Conservation (phyloP, 2,888 invertebrate genomes). For the Sepiola atlantica region DNA sequence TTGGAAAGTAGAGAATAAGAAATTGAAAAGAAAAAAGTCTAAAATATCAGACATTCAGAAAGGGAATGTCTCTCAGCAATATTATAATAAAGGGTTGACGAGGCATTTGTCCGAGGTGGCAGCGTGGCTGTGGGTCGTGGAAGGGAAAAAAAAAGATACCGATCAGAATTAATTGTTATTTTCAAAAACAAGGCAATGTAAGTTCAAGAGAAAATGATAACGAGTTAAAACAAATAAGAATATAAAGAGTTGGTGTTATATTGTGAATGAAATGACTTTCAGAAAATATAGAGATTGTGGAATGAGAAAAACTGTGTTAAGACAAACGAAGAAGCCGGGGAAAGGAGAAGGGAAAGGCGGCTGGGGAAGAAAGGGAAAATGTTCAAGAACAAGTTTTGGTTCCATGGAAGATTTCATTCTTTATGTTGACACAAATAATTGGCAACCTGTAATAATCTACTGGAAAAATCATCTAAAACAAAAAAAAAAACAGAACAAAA, state of each 20-base stretch:
- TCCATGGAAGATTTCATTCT: neutral
- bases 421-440: neutral
- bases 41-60: conserved; percentile 7
- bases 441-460: neutral
- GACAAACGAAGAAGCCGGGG: neutral
- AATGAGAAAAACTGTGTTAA: neutral
- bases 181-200: neutral
- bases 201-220: neutral
- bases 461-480: neutral
- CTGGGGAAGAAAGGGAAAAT: neutral
- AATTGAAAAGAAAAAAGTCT: neutral
- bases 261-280: neutral
- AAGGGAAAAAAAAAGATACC: neutral
- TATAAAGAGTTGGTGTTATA: neutral
- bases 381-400: neutral
- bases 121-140: neutral
- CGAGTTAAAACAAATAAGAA: neutral
- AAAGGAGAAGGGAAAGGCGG: neutral
- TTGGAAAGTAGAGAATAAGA: neutral
- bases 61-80: conserved; percentile 32
- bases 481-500: neutral
- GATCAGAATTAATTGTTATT: conserved; percentile 9
- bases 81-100: neutral
- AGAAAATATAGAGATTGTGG: neutral
- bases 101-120: neutral